A percentile compares a stretch with the other conserved stretches of the same genome.
Evolutionary conservation across 2,888 invertebrate species (phyloP).

Genomic region (Diploptera punctata): DNA sequence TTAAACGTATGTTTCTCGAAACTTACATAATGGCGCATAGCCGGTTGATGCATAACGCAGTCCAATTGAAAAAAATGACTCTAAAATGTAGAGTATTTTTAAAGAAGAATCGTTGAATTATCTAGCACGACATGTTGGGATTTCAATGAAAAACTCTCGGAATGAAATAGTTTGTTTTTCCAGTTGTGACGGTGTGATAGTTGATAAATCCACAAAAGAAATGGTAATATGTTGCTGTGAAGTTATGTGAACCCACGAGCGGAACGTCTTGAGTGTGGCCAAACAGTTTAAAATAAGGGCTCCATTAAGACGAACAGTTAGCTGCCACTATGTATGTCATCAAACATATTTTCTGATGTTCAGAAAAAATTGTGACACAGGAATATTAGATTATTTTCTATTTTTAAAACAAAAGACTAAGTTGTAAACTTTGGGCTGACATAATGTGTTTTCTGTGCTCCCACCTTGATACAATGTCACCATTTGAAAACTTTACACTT

Average conservation of each 20-base stretch:
- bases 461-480: not conserved
- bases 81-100: no score
- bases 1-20: no score
- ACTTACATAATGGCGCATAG: no score
- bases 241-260: not conserved
- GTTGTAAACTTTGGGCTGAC: not conserved
- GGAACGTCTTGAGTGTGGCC: not conserved
- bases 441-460: not conserved
- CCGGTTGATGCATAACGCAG: no score
- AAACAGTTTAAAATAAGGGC: conserved; percentile 13
- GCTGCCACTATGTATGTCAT: conserved; percentile 2
- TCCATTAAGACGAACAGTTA: not conserved
- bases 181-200: no score
- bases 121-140: no score
- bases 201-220: not conserved
- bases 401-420: conserved; percentile 1
- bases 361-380: not conserved
- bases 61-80: no score
- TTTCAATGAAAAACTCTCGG: no score
- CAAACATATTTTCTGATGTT: not conserved
- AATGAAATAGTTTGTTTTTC: no score
- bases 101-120: no score
- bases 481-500: not conserved
- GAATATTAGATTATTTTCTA: not conserved
- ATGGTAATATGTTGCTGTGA: not conserved